A percentile compares a stretch with the other conserved stretches of the same genome.
phyloP scores from a whole-genome alignment of 2,797 vertebrate genomes.

The Intellagama lesueurii region DNA sequence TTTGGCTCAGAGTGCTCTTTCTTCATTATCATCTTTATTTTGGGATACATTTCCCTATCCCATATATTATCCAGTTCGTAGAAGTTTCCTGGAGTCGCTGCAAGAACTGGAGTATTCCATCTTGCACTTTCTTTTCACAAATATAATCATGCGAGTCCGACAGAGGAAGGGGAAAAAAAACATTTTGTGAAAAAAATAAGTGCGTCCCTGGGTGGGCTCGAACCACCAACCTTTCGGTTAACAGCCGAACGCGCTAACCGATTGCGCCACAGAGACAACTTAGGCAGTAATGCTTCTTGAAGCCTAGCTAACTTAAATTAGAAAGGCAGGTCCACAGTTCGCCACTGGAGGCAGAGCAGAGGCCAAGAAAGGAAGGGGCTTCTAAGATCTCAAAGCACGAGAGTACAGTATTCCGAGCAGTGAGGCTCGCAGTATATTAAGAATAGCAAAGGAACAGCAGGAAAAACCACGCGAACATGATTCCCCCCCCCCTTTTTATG shows the following conservation, averaged over 20 bases:
- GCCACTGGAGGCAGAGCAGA: neutral
- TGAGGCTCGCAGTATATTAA: no score
- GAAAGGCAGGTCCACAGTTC: fast-evolving
- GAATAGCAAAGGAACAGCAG: no score
- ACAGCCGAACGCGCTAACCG: constrained; percentile 69
- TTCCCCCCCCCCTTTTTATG: no score
- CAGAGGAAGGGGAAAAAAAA: neutral
- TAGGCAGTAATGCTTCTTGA: fast-evolving
- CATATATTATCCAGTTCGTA: no score
- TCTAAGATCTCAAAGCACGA: neutral
- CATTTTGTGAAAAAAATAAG: neutral
- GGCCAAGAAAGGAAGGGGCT: fast-evolving
- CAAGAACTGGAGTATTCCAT: neutral
- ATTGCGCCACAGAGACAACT: constrained; percentile 71
- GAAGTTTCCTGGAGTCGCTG: no score
- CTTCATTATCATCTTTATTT: no score
- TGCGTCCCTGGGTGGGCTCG: constrained; percentile 68
- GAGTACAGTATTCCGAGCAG: no score
- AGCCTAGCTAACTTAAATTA: neutral
- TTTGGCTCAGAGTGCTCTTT: no score
- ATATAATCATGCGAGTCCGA: no score
- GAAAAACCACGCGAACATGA: no score
- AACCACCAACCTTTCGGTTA: constrained; percentile 74
- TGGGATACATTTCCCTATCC: no score
- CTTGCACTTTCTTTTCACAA: neutral